phyloP scores from a whole-genome alignment of 2,113 vertebrate genomes.

The Psittacara wagleri region DNA sequence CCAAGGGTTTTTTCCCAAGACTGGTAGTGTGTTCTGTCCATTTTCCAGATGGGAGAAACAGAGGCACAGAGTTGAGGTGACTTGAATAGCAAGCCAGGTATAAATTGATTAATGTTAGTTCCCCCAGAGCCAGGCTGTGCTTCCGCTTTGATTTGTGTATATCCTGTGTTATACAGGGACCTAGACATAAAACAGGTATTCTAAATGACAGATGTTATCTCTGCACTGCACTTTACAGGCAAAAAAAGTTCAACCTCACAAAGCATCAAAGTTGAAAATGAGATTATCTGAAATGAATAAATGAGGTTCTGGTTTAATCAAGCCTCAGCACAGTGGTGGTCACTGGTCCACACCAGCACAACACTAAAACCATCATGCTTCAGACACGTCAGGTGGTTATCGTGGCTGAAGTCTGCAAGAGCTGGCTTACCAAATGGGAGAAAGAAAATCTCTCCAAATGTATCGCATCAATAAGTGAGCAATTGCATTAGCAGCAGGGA shows the following conservation, averaged over 20 bases:
- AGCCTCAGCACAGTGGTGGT: not conserved
- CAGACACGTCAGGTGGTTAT: not conserved
- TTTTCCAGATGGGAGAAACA: not conserved
- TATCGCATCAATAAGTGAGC: not conserved
- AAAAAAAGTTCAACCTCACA: not conserved
- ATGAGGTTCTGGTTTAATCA: constrained; percentile 5
- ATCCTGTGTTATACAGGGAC: not conserved
- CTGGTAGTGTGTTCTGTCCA: not conserved
- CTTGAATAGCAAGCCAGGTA: not conserved
- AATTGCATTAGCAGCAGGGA: not conserved
- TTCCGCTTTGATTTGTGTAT: not conserved
- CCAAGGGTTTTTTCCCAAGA: not conserved
- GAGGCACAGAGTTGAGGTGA: constrained; percentile 37
- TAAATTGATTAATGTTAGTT: not conserved
- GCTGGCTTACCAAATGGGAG: not conserved
- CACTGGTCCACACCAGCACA: not conserved
- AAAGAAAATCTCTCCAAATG: not conserved
- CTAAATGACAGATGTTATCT: not conserved
- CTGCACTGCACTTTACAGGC: not conserved
- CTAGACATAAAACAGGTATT: not conserved
- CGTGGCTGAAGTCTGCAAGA: not conserved
- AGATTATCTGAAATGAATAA: not conserved
- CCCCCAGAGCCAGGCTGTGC: not conserved
- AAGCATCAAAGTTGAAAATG: not conserved
- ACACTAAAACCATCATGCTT: not conserved